Evolutionary conservation across 2,113 vertebrate species (phyloP).

Genomic region (Prietella phreatophila): DNA sequence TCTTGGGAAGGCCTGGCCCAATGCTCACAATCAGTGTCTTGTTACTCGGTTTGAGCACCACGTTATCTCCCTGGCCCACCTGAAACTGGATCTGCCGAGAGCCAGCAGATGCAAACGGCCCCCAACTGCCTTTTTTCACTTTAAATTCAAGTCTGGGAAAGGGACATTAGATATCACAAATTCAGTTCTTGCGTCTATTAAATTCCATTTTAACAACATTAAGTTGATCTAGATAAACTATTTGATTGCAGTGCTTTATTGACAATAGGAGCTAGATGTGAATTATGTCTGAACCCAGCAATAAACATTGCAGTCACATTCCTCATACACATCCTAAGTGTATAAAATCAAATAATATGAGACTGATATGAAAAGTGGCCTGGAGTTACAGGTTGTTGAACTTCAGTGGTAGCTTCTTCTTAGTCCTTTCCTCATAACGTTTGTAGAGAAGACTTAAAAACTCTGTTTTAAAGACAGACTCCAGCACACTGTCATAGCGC

Average conservation of each 20-base stretch:
- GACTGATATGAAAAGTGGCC: neutral
- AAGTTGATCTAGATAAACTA: neutral
- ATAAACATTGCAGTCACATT: neutral
- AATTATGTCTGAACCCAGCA: neutral
- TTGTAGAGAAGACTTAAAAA: conserved; percentile 79
- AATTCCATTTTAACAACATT: neutral
- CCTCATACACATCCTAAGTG: neutral
- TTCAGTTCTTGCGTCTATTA: neutral
- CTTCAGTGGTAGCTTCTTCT: conserved; percentile 70
- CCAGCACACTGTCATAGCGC: conserved; percentile 81
- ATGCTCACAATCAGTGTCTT: conserved; percentile 74
- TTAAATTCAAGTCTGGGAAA: conserved; percentile 80
- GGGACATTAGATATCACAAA: neutral
- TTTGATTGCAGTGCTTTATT: neutral
- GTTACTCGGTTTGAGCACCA: conserved; percentile 66
- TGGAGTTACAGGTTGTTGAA: conserved; percentile 78
- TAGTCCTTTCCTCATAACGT: conserved; percentile 72
- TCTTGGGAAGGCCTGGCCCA: conserved; percentile 76
- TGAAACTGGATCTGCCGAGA: conserved; percentile 82
- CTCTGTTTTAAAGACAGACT: conserved; percentile 79
- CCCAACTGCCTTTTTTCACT: conserved; percentile 82
- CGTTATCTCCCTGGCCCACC: conserved; percentile 68
- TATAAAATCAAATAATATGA: neutral
- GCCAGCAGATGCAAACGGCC: conserved; percentile 73
- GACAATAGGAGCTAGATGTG: neutral